Base-by-base conservation (phyloP, 1,140 invertebrate genomes). In the Panonychus citri region DNA sequence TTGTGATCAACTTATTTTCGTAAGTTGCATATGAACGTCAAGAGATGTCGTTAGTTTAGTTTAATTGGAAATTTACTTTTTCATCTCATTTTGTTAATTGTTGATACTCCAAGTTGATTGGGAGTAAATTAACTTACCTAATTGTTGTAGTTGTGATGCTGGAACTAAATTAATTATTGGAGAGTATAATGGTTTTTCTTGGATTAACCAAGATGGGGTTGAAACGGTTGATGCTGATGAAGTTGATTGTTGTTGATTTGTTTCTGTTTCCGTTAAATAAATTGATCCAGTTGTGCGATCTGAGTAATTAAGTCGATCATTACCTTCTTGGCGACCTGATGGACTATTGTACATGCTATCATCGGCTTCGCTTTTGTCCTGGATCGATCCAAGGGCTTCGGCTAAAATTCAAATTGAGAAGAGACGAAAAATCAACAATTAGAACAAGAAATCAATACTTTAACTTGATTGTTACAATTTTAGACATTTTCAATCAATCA, bases 271-370 rank as follows among this genome's bases (percentile, higher is more conserved):
- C 19, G 13, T 57, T 26, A 57, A 24, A 21, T 64, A 61, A 10
- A 68, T 42, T 24, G 21, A 4, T 7, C 17, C 68, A 15, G 69
- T 66, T 43, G 69, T 64, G 2, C 69, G 67, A 13, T 69, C 69
- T 54, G 66, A 65, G 64, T 72, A 72, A 34, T 65, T 68, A 43
- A 71, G 66, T 34, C 65, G 65, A 55, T 67, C 65, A 8, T 64
- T 55, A 5, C 39, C 53, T 26, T 53, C 53, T 46, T 62, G 60
- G 43, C 62, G 61, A 24, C 56, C 62, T 40, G 59, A 59, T 34
- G 61, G 60, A 30, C 54, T 64, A 17, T 58, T 59, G 49, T 60
- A 60, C 62, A 63, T 63, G 21, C 42, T 49, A 56, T 24, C 26
- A 59, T 53, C 57, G 48, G 58, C 50, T 52, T 63, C 55, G 42